These are phyloP conservation scores for Hippocampus guttulatus DNA, from an alignment of 2,113 vertebrate species.

Conservation along the genomic window DNA sequence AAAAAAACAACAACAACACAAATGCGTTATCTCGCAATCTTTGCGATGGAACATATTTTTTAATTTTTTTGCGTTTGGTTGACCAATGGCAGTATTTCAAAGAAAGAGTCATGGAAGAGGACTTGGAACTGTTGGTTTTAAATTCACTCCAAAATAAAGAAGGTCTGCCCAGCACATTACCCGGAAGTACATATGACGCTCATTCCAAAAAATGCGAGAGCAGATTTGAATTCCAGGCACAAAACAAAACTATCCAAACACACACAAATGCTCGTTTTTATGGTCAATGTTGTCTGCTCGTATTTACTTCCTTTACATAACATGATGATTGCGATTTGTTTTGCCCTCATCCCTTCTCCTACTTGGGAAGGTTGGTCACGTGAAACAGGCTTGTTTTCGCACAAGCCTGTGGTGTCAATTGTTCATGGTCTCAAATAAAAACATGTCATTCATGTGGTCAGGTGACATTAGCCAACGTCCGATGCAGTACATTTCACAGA, in stretches of 20 bases:
- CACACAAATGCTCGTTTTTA: neutral
- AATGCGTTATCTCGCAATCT: no score
- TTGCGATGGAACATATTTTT: no score
- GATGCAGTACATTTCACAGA: constrained; percentile 6
- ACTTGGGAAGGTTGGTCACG: constrained; percentile 17
- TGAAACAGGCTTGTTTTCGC: constrained; percentile 14
- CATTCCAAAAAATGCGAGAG: no score
- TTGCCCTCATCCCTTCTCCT: neutral
- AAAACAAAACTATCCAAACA: neutral
- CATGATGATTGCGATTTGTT: neutral
- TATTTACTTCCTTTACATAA: neutral
- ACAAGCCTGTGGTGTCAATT: constrained; percentile 28
- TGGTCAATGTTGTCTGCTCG: neutral
- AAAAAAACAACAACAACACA: no score
- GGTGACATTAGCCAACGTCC: constrained; percentile 17
- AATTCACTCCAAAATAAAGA: no score
- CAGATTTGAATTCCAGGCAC: no score
- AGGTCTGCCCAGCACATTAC: no score
- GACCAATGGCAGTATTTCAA: no score
- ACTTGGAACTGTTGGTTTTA: no score
- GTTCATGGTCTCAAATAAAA: constrained; percentile 26
- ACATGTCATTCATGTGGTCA: constrained; percentile 37
- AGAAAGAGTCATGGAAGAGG: no score
- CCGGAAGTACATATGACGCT: no score
- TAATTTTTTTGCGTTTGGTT: no score